Base-by-base conservation (phyloP, 2,797 vertebrate genomes). In the Staurois parvus region DNA sequence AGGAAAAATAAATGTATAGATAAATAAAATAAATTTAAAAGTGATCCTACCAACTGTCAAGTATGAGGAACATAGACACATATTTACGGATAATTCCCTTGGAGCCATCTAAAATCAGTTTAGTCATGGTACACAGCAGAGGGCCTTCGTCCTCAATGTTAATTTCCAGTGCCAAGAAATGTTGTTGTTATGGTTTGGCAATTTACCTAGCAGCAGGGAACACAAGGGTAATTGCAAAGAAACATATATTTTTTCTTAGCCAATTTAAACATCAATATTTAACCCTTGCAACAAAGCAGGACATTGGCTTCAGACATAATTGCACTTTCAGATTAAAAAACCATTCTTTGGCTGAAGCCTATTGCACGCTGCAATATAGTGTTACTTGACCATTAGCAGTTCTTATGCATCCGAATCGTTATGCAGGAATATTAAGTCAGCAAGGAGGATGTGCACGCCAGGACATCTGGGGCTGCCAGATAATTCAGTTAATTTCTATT, bases 401-500 rank as follows among this genome's bases (percentile, higher is more conserved):
- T 95, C 95, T 94, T 94, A 92, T 94, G 93, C 94, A 95, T 95
- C 91, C 92, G 94, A 94, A 93, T 94, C 92, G 93, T 95, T 96
- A 94, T 95, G 93, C 91, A 94, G 94, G 94, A 94, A 91, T 95
- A 96, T 96, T 96, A 96, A 96, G 95, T 96, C 94, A 94, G 93
- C 0, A 88, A 94, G 91, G 94, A 92, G 91, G 93, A 94, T 93
- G 93, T 94, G 90, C 93, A 93, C 90, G 89, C 94, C 93, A 94
- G 95, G 96, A 96, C 96, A 96, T 96, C 96, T 97, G 96, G 95
- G 95, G 93, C 95, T 97, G 95, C 95, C 96, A 96, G 96, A 96
- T 97, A 96, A 96, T 97, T 96, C 95, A 95, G 94, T 96, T 97
- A 95, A 96, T 97, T 97, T 96, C 95, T 96, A 96, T 96, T 97